Base-by-base conservation (phyloP, 2,113 vertebrate species). In the Hippoglossus stenolepis region DNA sequence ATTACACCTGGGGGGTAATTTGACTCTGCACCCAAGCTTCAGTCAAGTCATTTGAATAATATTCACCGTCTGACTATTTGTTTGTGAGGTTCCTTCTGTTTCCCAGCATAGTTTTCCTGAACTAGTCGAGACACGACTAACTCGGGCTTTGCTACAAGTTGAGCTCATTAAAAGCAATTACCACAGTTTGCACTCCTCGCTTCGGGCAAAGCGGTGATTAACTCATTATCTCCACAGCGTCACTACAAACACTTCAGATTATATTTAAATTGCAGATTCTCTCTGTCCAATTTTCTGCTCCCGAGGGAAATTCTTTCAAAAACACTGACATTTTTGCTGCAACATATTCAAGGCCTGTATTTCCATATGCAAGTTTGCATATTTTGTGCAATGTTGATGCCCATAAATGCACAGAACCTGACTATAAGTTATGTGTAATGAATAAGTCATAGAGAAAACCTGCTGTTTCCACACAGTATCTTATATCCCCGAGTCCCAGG, bases 1-100 rank as follows among this genome's bases (percentile, higher is more conserved):
- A 78, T 80, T 89, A 79, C 92, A 89, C 28, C 17, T 24, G 49
- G 80, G 80, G 80, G 85, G 51, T 15, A n/a, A 54, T 54, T n/a
- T 11, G 40, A 43, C 40, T 43, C 10, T 40, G 17, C 17, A 6
- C 4, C 5, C 15, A 43, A 12, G 40, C 40, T 43, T 1, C 40
- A 43, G 40, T 43, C 40, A 1, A 43, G 4, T 59, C 4, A 38
- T 66, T 40, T 43, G 26, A 13, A 35, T 23, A 54, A 15, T n/a
- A 7, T n/a, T 20, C 8, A 51, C n/a, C 24, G 2, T 45, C 21
- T 12, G 40, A 43, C 40, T 43, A 4, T 43, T 43, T 43, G 12
- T 43, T 43, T 43, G 40, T 38, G 35, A 38, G 6, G 35, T 13
- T 43, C 40, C 40, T 3, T 18, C 57, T 53, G 2, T 28, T 14